Conservation (phyloP, 2,113 vertebrate genomes). For the Crypturellus undulatus region DNA sequence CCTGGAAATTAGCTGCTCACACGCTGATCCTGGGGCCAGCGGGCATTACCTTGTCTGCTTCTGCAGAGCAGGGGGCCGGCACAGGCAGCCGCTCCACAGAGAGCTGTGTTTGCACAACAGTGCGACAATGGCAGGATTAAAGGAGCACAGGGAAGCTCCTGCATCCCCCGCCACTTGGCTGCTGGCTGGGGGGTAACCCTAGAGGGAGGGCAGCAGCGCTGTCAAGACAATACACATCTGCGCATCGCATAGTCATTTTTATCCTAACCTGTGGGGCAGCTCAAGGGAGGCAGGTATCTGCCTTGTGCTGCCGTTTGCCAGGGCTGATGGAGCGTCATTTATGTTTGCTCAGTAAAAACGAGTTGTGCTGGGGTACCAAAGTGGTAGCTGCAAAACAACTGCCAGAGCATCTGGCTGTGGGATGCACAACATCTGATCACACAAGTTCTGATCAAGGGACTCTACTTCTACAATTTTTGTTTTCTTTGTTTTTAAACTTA, state of each 20-base stretch:
- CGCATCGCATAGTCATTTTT: fast-evolving
- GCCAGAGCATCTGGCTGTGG: neutral
- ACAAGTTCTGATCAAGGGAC: neutral
- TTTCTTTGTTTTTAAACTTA: neutral
- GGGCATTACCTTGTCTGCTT: neutral
- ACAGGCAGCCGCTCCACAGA: neutral
- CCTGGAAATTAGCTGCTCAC: constrained; percentile 37
- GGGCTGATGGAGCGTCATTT: neutral
- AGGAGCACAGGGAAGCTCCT: neutral
- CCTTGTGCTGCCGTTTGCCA: neutral
- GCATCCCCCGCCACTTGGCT: neutral
- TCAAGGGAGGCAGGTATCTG: neutral
- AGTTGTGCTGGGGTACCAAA: neutral
- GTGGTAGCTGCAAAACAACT: neutral
- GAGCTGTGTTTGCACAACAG: neutral
- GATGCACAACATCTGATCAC: neutral
- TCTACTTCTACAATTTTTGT: neutral
- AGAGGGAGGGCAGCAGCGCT: neutral
- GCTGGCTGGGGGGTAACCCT: neutral
- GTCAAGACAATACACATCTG: fast-evolving
- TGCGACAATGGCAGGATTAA: neutral
- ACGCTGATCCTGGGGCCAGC: neutral
- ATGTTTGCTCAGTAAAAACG: neutral
- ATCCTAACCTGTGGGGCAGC: neutral
- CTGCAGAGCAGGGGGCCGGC: neutral